Conservation (phyloP, 2,888 invertebrate species). For the Carcina quercana region DNA sequence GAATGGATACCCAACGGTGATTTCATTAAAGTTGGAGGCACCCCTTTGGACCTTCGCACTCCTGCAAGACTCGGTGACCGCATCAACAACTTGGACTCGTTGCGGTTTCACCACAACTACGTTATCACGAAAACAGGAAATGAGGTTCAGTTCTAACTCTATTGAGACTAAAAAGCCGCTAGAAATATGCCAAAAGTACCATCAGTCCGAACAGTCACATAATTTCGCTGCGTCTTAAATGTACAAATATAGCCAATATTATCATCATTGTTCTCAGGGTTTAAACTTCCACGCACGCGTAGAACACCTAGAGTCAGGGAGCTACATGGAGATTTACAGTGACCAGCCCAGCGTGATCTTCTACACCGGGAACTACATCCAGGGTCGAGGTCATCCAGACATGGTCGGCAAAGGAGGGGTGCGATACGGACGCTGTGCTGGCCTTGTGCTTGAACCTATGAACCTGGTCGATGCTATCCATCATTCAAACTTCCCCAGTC, state of each 20-base stretch:
- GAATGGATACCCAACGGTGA: conserved; percentile 8
- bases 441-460: conserved; percentile 90
- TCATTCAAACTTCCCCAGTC: conserved; percentile 80
- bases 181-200: too few relatives aligned
- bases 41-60: conserved; percentile 77
- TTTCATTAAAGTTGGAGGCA: conserved; percentile 64
- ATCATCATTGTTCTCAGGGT: neutral
- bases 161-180: too few relatives aligned
- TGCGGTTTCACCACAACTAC: conserved; percentile 81
- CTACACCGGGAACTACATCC: conserved; percentile 81
- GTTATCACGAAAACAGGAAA: neutral
- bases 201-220: too few relatives aligned
- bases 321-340: conserved; percentile 80
- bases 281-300: conserved; percentile 38
- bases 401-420: conserved; percentile 15
- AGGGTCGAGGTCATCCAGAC: conserved; percentile 38
- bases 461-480: conserved; percentile 90
- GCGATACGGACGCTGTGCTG: conserved; percentile 78
- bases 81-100: conserved; percentile 73
- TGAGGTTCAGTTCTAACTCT: too few relatives aligned
- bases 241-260: too few relatives aligned
- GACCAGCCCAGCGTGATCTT: conserved; percentile 89
- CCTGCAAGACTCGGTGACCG: conserved; percentile 74
- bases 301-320: conserved; percentile 75
- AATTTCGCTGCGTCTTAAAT: neutral